Percentiles rank a stretch among this genome's conserved stretches.
Conservation (phyloP, 2,113 vertebrate genomes). For the Deroptyus accipitrinus region DNA sequence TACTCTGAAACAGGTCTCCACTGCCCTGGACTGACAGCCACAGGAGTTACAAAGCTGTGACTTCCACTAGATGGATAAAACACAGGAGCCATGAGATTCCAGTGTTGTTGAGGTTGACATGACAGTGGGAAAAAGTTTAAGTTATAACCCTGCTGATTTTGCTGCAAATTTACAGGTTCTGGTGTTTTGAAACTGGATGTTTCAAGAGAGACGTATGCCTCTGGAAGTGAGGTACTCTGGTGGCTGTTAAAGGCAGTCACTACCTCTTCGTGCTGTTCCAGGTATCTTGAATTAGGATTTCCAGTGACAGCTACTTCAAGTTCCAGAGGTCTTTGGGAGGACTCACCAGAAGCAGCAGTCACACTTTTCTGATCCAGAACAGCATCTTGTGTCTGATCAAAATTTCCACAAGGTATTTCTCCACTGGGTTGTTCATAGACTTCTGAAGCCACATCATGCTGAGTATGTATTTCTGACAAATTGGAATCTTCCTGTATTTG, state of each 20-base stretch:
- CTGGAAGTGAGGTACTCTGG: constrained; percentile 15
- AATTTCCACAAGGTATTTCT: background rate
- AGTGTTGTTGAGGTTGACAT: constrained; percentile 49
- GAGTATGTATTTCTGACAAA: background rate
- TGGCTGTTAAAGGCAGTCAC: background rate
- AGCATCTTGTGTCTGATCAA: constrained; percentile 12
- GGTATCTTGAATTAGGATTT: constrained; percentile 3
- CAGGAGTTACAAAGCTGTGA: constrained; percentile 84
- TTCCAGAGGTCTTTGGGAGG: background rate
- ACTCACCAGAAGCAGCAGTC: background rate
- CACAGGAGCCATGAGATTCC: constrained; percentile 81
- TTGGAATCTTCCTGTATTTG: background rate
- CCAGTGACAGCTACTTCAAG: background rate
- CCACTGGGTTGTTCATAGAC: background rate
- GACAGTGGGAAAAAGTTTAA: constrained; percentile 21
- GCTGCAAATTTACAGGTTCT: constrained; percentile 33
- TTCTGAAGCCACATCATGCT: background rate
- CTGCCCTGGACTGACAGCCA: constrained; percentile 70
- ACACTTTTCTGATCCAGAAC: background rate
- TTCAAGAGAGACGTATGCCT: constrained; percentile 15
- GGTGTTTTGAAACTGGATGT: constrained; percentile 36
- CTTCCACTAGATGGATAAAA: constrained; percentile 76
- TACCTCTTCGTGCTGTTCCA: background rate
- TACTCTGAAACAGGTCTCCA: constrained; percentile 68
- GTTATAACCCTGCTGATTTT: constrained; percentile 12